phyloP scores from a whole-genome alignment of 2,113 vertebrate species.

The Erythrocercus mccallii region DNA sequence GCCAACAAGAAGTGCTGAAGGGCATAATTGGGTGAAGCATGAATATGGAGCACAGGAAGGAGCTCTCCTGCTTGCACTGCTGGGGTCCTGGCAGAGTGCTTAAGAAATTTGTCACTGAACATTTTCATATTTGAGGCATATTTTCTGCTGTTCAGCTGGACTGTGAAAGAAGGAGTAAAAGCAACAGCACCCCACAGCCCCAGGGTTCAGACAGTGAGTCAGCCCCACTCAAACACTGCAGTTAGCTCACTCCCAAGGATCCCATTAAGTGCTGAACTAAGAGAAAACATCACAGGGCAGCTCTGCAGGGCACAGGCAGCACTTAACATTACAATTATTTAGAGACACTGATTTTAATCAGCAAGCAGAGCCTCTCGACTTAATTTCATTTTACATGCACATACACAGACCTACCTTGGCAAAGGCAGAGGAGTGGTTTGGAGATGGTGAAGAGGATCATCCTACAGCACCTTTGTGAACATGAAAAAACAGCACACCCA shows the following conservation, averaged over 20 bases:
- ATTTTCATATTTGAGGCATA: neutral
- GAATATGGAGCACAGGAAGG: neutral
- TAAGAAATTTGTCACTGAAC: neutral
- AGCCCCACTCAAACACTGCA: neutral
- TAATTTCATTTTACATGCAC: neutral
- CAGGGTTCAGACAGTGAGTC: rapidly evolving
- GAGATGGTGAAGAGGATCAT: rapidly evolving
- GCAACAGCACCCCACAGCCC: neutral
- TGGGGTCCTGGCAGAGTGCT: neutral
- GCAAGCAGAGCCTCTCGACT: neutral
- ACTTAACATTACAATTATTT: neutral
- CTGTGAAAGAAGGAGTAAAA: neutral
- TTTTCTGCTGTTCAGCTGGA: neutral
- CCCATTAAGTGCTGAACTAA: neutral
- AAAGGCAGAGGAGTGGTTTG: neutral
- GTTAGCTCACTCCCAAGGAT: neutral
- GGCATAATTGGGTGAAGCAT: neutral
- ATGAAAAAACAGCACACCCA: rapidly evolving
- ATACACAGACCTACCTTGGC: neutral
- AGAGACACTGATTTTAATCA: neutral
- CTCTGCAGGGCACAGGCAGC: neutral
- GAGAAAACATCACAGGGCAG: neutral
- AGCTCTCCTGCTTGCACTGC: neutral
- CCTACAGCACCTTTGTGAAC: neutral
- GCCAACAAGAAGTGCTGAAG: neutral